Percentiles rank a stretch among this genome's conserved stretches.
phyloP scores from a whole-genome alignment of 2,797 vertebrate genomes.

The Threskiornis aethiopicus region DNA sequence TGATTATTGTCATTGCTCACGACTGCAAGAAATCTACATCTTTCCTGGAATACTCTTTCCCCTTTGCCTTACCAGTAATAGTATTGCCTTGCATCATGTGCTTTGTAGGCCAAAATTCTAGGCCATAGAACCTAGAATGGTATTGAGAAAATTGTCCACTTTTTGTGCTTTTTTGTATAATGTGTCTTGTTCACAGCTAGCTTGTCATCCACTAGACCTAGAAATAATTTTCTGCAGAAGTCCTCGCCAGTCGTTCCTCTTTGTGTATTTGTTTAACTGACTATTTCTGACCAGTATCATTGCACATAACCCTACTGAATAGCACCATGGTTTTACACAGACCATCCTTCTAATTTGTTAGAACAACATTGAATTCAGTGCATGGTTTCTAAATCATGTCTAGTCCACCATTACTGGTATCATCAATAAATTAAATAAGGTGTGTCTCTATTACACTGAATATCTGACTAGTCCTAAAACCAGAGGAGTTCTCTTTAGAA shows the following conservation, averaged over 20 bases:
- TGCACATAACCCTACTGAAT: neutral
- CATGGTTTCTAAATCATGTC: neutral
- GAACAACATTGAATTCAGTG: neutral
- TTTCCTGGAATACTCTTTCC: neutral
- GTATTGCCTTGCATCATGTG: neutral
- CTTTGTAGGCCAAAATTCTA: neutral
- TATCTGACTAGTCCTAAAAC: neutral
- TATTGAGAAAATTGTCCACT: neutral
- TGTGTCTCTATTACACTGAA: neutral
- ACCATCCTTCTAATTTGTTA: neutral
- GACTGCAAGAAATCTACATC: neutral
- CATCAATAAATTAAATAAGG: neutral
- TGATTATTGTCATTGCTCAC: neutral
- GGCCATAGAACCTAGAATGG: neutral
- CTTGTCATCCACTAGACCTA: neutral
- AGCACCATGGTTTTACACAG: neutral
- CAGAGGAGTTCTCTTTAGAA: neutral
- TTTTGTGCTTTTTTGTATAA: neutral
- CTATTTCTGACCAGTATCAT: neutral
- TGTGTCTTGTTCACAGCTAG: neutral
- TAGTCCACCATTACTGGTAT: neutral
- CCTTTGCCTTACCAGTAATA: neutral
- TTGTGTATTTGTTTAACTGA: neutral
- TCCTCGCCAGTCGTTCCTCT: neutral
- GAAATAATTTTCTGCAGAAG: neutral